phyloP scores from a whole-genome alignment of 2,888 invertebrate species.

The Antheraea yamamai region DNA sequence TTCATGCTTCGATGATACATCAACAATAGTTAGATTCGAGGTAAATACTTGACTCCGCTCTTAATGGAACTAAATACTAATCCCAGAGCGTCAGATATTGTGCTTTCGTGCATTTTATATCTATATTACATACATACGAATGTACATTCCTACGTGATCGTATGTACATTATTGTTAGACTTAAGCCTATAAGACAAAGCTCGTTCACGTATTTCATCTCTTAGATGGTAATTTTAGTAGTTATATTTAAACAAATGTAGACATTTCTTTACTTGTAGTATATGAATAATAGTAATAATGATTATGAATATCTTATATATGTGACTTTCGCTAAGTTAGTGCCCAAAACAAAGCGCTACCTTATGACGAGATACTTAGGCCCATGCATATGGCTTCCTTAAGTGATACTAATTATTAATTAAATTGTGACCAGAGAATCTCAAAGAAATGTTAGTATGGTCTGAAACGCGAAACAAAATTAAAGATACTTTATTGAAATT shows the following conservation, averaged over 20 bases:
- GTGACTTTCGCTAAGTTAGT: too few relatives aligned
- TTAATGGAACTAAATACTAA: slow-evolving; percentile 3
- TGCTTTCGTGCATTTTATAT: background rate
- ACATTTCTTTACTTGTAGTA: background rate
- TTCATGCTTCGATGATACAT: background rate
- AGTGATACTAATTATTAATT: too few relatives aligned
- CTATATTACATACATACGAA: background rate
- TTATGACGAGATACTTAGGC: too few relatives aligned
- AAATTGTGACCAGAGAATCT: too few relatives aligned
- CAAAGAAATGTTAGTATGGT: too few relatives aligned
- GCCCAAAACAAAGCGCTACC: too few relatives aligned
- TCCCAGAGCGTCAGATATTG: background rate
- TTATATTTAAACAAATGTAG: background rate
- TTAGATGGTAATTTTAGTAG: background rate
- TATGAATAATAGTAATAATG: background rate
- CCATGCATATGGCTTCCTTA: too few relatives aligned
- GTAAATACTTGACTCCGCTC: background rate
- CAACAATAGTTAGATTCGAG: background rate
- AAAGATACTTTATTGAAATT: too few relatives aligned
- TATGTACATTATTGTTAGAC: background rate
- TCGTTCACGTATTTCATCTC: background rate
- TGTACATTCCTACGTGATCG: background rate
- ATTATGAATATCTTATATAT: too few relatives aligned
- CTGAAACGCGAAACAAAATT: too few relatives aligned
- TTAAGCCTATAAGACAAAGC: background rate